Evolutionary conservation across 1,140 invertebrate species (phyloP).

Genomic region (Cylas formicarius): DNA sequence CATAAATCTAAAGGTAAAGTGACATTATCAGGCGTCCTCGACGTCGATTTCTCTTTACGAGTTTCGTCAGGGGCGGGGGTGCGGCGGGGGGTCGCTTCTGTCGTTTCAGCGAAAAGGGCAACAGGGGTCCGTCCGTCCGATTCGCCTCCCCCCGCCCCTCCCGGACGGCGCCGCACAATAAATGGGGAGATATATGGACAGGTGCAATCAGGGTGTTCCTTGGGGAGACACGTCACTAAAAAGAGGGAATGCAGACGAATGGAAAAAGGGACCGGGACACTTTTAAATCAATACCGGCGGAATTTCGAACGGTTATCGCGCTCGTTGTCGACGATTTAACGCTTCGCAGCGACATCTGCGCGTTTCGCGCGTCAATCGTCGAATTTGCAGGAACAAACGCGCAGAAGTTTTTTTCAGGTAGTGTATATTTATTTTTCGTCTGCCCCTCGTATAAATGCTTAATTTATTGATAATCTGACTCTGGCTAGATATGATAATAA

Average conservation of each 20-base stretch:
- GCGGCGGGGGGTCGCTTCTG: no score
- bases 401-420: no score
- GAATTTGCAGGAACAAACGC: no score
- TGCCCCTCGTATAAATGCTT: no score
- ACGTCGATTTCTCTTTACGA: slow-evolving; percentile 32
- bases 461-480: no score
- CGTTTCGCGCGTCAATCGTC: no score
- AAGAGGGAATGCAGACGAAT: slow-evolving; percentile 30
- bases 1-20: slow-evolving; percentile 39
- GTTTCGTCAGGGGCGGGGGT: no score
- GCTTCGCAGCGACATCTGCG: no score
- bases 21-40: slow-evolving; percentile 35
- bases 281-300: slow-evolving; percentile 30
- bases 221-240: slow-evolving; percentile 36
- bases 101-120: slow-evolving; percentile 37
- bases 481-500: no score
- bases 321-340: no score
- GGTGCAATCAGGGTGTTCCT: slow-evolving; percentile 37
- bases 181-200: slow-evolving; percentile 38
- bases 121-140: slow-evolving; percentile 22
- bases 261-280: slow-evolving; percentile 25
- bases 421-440: no score
- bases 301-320: no score
- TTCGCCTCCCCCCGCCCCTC: slow-evolving; percentile 17
- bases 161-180: slow-evolving; percentile 22